Evolutionary conservation across 2,888 invertebrate genomes (phyloP), one percentile per base, ranked within the genome.

Genomic region (Acanthacorydalis orientalis): DNA sequence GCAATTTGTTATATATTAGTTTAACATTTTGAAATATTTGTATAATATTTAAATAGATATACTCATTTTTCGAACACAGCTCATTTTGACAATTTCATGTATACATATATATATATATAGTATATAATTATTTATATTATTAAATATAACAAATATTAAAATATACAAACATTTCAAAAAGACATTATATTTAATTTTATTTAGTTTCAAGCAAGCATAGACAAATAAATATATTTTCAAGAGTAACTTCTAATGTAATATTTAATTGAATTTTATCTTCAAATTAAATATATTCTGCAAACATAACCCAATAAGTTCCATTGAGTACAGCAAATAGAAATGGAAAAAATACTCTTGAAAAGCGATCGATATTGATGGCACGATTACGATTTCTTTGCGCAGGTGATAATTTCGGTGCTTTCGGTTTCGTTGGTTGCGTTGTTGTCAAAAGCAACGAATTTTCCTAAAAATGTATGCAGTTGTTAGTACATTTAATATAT

Each of bases 311-410:
- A 59, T 83, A 83, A 53, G 78, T 76, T 51, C 71, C 68, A 60
- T 83, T 83, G 43, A 83, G 68, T 49, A 78, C 63, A 49, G 80
- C 69, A 57, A 83, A 83, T 42, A 81, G 67, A 44, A 78, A 70
- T 2, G 83, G 83, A 59, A 83, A 83, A 57, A 79, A 75, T 46
- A 81, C 72, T 40, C 83, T 68, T 4, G 82, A 82, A 54, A 78
- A 74, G 48, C 80, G 70, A 61, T 83, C 83, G 50, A 83, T 78
- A 59, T 79, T 77, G 51, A 83, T 73, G 37, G 82, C 81, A 35
- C 77, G 68, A 56, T 74, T 74, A 48, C 79, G 68, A 16, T 75
- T 73, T 55, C 68, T 71, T 59, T 79, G 77, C 14, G 76, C 76
- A 23, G 71, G 69, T 15, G 73, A 74, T 37, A 70, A 55, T 16